These are phyloP conservation scores for Garrulus glandarius DNA, from an alignment of 2,797 vertebrate species.

Conservation along the genomic window DNA sequence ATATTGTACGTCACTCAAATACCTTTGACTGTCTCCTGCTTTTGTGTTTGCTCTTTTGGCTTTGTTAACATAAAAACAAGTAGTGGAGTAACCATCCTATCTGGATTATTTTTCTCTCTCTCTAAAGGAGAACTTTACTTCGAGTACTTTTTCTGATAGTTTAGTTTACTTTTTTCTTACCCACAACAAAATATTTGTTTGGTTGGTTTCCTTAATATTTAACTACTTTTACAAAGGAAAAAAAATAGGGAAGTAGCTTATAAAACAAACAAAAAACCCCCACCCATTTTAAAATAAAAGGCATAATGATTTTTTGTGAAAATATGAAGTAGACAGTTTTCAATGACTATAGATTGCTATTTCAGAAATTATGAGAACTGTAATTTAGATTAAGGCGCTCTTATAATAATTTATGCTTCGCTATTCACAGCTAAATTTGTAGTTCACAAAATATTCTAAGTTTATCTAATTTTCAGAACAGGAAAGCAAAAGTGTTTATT, in stretches of 20 bases:
- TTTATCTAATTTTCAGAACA: not conserved
- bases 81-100: not conserved
- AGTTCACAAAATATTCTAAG: not conserved
- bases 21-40: not conserved
- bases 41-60: not conserved
- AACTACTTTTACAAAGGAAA: not conserved
- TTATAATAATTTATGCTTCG: not conserved
- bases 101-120: rapidly evolving
- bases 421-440: not conserved
- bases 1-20: not conserved
- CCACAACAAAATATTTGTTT: not conserved
- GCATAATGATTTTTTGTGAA: not conserved
- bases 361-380: not conserved
- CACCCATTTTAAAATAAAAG: not conserved
- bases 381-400: not conserved
- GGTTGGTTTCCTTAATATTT: not conserved
- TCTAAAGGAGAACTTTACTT: not conserved
- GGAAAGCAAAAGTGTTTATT: not conserved
- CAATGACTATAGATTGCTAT: not conserved
- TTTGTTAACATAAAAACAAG: not conserved
- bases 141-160: not conserved
- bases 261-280: not conserved
- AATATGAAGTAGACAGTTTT: not conserved
- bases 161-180: not conserved
- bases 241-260: not conserved